Base-by-base conservation (phyloP, 2,797 vertebrate genomes). In the Poeciliopsis infans region DNA sequence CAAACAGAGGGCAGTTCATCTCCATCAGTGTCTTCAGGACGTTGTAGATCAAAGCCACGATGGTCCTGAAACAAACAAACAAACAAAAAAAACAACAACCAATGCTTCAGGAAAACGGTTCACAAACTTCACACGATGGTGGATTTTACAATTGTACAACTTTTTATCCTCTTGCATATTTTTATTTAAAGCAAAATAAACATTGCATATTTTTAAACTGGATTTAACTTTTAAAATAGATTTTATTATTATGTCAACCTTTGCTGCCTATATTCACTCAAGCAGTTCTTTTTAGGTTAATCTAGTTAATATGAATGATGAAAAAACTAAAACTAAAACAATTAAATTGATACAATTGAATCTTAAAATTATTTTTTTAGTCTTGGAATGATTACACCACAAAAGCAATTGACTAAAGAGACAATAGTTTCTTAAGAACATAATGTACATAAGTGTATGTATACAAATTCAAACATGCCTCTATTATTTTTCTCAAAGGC, bases 21-120 rank as follows among this genome's bases (percentile, higher is more conserved):
- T 99, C 98, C 98, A 99, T 99, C 91, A 99, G 89, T 0, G 98
- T 97, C 94, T 99, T 99, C 93, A 99, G 94, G 88, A 99, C 98
- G 0, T 98, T 99, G 90, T 99, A 99, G 51, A 99, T 97, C 89
- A 99, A 95, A 47, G 98, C 97, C 83, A 99, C 96, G 13, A 99
- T 99, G 41, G 98, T 99, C 92, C 98, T 99, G 87, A 69, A 87
- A 86, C 88, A 75, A 83, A 75, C 79, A 83, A 41, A 85, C 31
- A 31, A 31, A 31, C 31, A 31, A 31, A 31, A 31, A 31, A 31
- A 31, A 31, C 31, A 31, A 31, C 0, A 59, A 20, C 2, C 28
- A 0, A 13, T 45, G 64, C 64, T 41, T 68, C 64, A 68, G 39
- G 61, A 39, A 39, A 33, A 36, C 15, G 16, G 31, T 5, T 43